These are phyloP conservation scores for Macrochelys suwanniensis DNA, from an alignment of 2,797 vertebrate species.

Conservation along the genomic window DNA sequence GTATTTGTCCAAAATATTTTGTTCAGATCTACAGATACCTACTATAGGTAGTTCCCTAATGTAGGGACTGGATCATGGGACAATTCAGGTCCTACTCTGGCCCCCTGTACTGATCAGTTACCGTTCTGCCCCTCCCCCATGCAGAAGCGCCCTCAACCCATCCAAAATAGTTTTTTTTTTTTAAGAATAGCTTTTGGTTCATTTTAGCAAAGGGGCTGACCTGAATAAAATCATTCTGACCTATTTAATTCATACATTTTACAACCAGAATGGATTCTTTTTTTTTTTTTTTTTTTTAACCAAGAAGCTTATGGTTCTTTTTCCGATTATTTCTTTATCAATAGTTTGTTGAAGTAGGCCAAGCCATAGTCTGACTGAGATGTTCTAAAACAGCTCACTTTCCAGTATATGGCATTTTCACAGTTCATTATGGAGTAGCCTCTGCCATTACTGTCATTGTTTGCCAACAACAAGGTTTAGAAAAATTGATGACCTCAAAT, in stretches of 20 bases:
- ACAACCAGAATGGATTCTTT: slow-evolving; percentile 18
- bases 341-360: background rate
- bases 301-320: background rate
- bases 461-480: slow-evolving; percentile 26
- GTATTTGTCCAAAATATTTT: background rate
- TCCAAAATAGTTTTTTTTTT: background rate
- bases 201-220: background rate
- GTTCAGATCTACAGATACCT: background rate
- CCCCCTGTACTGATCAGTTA: background rate
- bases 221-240: background rate
- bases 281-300: slow-evolving; percentile 31
- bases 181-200: background rate
- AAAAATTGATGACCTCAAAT: slow-evolving; percentile 30
- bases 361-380: background rate
- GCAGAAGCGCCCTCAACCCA: background rate
- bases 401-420: background rate
- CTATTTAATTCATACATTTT: background rate
- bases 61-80: fast-evolving
- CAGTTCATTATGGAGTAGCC: background rate
- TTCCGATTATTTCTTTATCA: background rate
- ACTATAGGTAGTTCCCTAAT: background rate
- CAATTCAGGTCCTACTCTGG: background rate
- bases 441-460: slow-evolving; percentile 23
- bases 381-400: background rate
- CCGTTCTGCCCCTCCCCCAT: background rate